phyloP scores from a whole-genome alignment of 2,797 vertebrate species.

The Podargus strigoides region DNA sequence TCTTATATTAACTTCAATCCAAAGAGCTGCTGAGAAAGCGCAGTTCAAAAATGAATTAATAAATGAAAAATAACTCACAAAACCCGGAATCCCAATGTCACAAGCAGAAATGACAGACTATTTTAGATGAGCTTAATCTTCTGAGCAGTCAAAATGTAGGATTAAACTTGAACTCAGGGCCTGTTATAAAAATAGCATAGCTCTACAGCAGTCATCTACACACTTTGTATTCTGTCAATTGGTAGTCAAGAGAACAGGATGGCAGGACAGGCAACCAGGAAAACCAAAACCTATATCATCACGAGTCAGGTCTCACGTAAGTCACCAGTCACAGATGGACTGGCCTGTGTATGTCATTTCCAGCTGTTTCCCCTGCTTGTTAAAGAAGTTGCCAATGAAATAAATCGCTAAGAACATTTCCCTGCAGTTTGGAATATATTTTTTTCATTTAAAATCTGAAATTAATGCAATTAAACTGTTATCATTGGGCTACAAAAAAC shows the following conservation, averaged over 20 bases:
- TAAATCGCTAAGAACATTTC: not conserved
- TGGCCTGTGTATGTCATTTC: not conserved
- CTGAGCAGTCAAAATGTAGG: not conserved
- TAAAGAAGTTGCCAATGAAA: not conserved
- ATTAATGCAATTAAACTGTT: not conserved
- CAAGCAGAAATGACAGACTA: not conserved
- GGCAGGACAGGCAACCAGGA: not conserved
- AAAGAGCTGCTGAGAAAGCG: not conserved
- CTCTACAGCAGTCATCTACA: not conserved
- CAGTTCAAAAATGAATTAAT: not conserved
- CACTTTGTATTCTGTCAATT: not conserved
- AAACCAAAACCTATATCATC: not conserved
- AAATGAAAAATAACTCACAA: not conserved
- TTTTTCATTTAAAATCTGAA: not conserved
- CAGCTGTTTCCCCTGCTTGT: not conserved
- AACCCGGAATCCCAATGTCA: not conserved
- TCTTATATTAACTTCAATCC: not conserved
- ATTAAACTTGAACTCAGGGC: not conserved
- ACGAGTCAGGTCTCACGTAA: not conserved
- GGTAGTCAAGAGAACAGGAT: not conserved
- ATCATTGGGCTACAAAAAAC: not conserved
- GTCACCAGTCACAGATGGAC: not conserved
- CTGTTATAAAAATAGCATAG: slow-evolving; percentile 7
- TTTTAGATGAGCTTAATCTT: not conserved
- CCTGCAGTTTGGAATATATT: not conserved